Base-by-base conservation (phyloP, 2,888 invertebrate genomes). In the Meteorus colon region DNA sequence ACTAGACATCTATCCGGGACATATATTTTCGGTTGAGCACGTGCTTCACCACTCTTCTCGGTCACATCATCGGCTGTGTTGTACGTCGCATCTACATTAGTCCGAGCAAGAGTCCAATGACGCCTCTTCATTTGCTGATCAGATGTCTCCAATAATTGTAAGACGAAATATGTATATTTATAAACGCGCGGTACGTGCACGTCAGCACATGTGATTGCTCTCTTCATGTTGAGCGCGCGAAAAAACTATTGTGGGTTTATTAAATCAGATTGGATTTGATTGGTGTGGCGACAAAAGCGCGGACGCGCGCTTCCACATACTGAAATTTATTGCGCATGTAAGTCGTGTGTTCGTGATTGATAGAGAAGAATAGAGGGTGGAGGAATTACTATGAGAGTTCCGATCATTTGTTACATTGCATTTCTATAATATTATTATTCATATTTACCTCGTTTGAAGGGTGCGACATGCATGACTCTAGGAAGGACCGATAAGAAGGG, bases 401-500 rank as follows among this genome's bases (percentile, higher is more conserved):
- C 4, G 14, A 63, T 16, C n/a, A 4, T 16, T 16, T 51, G 14
- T 29, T 29, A 41, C 12, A 59, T 55, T 55, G 16, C n/a, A 31
- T 34, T 69, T 14, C 29, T 59, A 55, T 51, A 16, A 8, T 62
- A 24, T 66, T 41, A 51, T 19, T 24, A 71, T 45, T 19, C 63
- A 27, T 45, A 78, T 82, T 88, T 86, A 89, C 89, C 89, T 89
- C 89, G 89, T 88, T 89, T 87, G 86, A 87, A 86, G 86, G 89
- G 87, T 87, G 87, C 89, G 87, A 89, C 89, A 89, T 89, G 87
- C 89, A 89, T 89, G 89, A 88, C 89, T 89, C 87, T 86, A 84
- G 83, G 83, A 86, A 85, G 88, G 88, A 86, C 87, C 86, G 85
- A 88, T 86, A 86, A 86, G 84, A 88, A 88, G 88, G 87, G 89